Conservation (phyloP, 2,888 invertebrate genomes). For the Scaptomyza parva region DNA sequence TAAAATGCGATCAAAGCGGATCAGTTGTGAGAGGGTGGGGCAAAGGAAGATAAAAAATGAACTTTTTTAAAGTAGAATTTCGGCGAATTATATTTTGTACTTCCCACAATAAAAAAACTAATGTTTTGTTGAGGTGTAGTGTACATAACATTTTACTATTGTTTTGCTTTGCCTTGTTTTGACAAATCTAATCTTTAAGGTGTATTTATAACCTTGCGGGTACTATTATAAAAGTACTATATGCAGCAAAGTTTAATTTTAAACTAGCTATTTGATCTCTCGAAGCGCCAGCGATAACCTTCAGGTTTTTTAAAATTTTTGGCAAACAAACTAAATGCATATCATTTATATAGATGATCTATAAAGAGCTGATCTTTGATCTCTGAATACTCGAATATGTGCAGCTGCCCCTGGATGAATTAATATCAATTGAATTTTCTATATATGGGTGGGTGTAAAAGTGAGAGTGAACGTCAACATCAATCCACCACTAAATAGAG, state of each 20-base stretch:
- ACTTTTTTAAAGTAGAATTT: neutral
- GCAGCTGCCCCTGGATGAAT: slow-evolving; percentile 35
- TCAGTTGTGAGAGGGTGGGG: neutral
- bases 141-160: neutral
- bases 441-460: slow-evolving; percentile 53
- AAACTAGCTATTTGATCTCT: slow-evolving; percentile 1
- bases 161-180: neutral
- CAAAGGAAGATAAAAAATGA: neutral
- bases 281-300: neutral
- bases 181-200: slow-evolving; percentile 10
- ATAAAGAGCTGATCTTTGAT: neutral
- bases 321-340: neutral
- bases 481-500: slow-evolving; percentile 14
- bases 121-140: neutral
- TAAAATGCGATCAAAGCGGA: neutral
- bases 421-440: slow-evolving; percentile 45
- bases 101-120: neutral
- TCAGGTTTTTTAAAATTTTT: neutral
- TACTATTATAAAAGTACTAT: neutral
- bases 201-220: neutral
- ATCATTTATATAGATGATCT: slow-evolving; percentile 1
- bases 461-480: slow-evolving; percentile 30
- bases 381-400: neutral
- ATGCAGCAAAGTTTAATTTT: neutral
- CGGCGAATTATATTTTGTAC: neutral